Percentiles rank a stretch among this genome's conserved stretches.
These are phyloP conservation scores for Exephanes ischioxanthus DNA, from an alignment of 2,888 invertebrate genomes.

Conservation along the genomic window DNA sequence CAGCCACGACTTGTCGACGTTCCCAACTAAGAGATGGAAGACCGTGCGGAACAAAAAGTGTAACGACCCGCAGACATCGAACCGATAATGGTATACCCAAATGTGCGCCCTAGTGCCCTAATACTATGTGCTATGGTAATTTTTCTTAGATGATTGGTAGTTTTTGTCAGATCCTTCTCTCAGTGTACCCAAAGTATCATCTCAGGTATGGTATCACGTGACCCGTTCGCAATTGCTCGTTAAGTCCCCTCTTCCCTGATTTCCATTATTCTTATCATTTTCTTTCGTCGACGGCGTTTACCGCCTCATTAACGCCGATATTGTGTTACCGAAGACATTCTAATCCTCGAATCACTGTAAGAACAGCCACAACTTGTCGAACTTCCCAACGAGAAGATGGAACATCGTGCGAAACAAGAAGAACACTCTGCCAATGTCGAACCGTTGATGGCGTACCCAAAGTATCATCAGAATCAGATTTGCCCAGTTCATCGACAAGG, in stretches of 20 bases:
- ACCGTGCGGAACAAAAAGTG: no score
- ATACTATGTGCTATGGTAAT: no score
- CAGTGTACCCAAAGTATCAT: neutral
- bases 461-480: neutral
- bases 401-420: no score
- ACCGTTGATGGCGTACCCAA: conserved; percentile 15
- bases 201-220: conserved; percentile 6
- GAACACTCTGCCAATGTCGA: conserved; percentile 1
- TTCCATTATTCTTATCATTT: neutral
- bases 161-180: no score
- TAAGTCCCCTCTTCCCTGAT: neutral
- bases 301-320: neutral
- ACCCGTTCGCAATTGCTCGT: conserved; percentile 45
- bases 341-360: no score
- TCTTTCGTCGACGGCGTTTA: neutral
- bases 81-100: conserved; percentile 15
- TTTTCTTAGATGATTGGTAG: no score
- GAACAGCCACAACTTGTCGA: no score
- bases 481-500: conserved; percentile 14
- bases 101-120: neutral
- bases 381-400: no score
- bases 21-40: no score
- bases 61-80: conserved; percentile 13
- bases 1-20: no score
- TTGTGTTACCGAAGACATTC: neutral